Conservation (phyloP, 2,113 vertebrate genomes). For the Pongo abelii region DNA sequence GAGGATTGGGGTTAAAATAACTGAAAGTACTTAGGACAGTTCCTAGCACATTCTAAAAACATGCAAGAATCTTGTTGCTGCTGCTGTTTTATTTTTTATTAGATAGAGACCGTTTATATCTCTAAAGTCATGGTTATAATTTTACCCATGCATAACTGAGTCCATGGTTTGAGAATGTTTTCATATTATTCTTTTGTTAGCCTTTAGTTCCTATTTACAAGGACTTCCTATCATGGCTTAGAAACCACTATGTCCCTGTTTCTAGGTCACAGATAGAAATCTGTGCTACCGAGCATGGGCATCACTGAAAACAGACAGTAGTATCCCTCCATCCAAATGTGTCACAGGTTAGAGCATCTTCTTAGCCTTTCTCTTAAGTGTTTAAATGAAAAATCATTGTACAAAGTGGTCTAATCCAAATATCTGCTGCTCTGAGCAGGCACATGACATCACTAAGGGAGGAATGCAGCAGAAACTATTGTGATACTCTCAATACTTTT, state of each 20-base stretch:
- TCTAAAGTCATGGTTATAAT: not conserved
- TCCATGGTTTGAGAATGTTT: not conserved
- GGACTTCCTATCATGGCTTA: not conserved
- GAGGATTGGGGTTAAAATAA: not conserved
- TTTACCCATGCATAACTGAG: not conserved
- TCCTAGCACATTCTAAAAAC: not conserved
- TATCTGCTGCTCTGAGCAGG: not conserved
- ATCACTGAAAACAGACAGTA: not conserved
- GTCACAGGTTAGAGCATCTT: not conserved
- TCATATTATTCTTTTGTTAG: not conserved
- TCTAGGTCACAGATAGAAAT: not conserved
- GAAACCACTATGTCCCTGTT: not conserved
- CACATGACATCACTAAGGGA: not conserved
- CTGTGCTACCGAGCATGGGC: too few relatives aligned
- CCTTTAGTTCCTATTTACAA: not conserved
- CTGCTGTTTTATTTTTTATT: not conserved
- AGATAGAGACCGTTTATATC: not conserved
- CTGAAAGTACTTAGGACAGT: not conserved
- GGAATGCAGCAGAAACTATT: not conserved
- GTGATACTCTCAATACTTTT: not conserved
- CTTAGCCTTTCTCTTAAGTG: not conserved
- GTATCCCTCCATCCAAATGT: not conserved
- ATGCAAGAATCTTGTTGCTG: not conserved
- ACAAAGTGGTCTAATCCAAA: not conserved
- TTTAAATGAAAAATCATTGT: not conserved